Base-by-base conservation (phyloP, 1,140 invertebrate genomes). In the Orussus abietinus region DNA sequence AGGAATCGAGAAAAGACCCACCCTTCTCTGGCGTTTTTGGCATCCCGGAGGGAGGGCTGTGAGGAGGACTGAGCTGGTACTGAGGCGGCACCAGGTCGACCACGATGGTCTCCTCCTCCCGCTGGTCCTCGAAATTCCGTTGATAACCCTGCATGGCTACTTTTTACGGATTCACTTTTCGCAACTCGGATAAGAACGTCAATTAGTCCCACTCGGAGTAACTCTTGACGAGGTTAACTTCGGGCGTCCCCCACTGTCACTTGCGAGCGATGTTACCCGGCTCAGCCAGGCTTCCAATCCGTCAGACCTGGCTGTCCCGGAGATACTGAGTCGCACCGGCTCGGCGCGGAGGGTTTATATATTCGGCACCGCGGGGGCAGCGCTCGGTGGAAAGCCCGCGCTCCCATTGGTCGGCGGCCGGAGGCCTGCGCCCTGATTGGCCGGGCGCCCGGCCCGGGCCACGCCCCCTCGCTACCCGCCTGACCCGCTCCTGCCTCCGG, bases 1-100 rank as follows among this genome's bases (percentile, higher is more conserved):
- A n/a, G n/a, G n/a, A n/a, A n/a, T n/a, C n/a, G n/a, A n/a, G n/a
- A n/a, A n/a, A n/a, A n/a, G n/a, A n/a, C 45, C n/a, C 25, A 42
- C 39, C 20, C 35, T 42, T 42, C 26, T 42, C 30, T 5, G 39
- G n/a, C 5, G 29, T 42, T 22, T 33, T 38, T 20, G 35, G 19
- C n/a, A 32, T 25, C 11, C 11, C 31, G 12, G 31, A 33, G 9
- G 33, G 31, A n/a, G 30, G 30, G 10, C 30, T 42, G 5, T 21
- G 30, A 9, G 31, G 18, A 9, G 30, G 39, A 25, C 30, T 34
- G 11, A 32, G 31, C n/a, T 60, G 57, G 39, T 64, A 66, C 7
- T 57, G 61, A 0, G 60, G 47, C 1, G 59, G 56, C 1, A 63
- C 56, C 2, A 66, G 14, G 14, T 68, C 63, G 0, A 66, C 63